Evolutionary conservation across 2,888 invertebrate genomes (phyloP).

Genomic region (Caenorhabditis sp.): DNA sequence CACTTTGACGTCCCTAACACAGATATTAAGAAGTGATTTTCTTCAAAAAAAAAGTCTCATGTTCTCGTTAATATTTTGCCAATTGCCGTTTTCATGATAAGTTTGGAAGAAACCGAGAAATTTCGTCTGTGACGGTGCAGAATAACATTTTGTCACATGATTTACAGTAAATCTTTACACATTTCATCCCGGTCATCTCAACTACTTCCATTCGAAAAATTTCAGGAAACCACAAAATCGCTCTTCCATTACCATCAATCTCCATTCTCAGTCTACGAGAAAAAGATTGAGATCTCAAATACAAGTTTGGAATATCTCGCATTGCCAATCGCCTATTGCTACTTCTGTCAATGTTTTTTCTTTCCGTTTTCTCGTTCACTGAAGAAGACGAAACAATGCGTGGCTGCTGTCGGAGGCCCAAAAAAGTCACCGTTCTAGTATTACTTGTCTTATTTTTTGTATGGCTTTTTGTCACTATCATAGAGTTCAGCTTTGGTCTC

Average conservation of each 20-base stretch:
- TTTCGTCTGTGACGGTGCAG: too few relatives aligned
- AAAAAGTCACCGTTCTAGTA: conserved; percentile 31
- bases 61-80: too few relatives aligned
- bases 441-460: conserved; percentile 29
- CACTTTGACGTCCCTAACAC: too few relatives aligned
- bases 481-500: conserved; percentile 29
- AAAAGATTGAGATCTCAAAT: conserved; percentile 6
- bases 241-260: not conserved
- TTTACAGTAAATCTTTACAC: not conserved
- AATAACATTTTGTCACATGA: too few relatives aligned
- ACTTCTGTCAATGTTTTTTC: not conserved
- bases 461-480: conserved; percentile 40
- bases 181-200: not conserved
- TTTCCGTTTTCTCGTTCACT: not conserved
- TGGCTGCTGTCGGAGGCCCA: conserved; percentile 27
- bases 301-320: conserved; percentile 30
- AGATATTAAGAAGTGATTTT: too few relatives aligned
- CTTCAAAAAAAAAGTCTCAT: too few relatives aligned
- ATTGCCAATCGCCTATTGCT: conserved; percentile 15
- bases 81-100: too few relatives aligned
- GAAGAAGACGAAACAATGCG: conserved; percentile 18
- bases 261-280: conserved; percentile 5
- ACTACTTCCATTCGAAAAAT: too few relatives aligned
- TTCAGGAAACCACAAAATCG: conserved; percentile 8
- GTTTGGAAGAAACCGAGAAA: too few relatives aligned